Base-by-base conservation (phyloP, 2,113 vertebrate species). In the pig (Sus scrofa) region DNA sequence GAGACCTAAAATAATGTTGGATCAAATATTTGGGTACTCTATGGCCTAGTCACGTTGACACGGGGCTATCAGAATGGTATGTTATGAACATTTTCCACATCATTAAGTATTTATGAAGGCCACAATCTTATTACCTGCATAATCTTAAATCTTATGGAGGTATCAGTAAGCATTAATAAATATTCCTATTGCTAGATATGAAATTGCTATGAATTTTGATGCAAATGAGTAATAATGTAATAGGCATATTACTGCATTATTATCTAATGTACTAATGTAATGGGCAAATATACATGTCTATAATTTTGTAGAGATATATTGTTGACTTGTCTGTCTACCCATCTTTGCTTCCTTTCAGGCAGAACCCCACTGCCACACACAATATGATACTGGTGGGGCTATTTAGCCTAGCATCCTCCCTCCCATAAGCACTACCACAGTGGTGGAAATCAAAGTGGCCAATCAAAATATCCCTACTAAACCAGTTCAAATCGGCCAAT, bases 21-120 rank as follows among this genome's bases (percentile, higher is more conserved):
- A 56, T 73, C 50, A 77, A 88, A 65, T 70, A 91, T 60, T 50
- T 44, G 56, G 56, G 77, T 4, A 74, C 32, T 26, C 30, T 19
- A 9, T 89, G 56, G 44, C 7, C 19, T 0, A 63, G 37, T 88
- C 34, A 75, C 70, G 32, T 34, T 62, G 44, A 68, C 12, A 30
- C 8, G n/a, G n/a, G n/a, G n/a, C 39, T 37, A 86, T 62, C n/a
- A 73, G 7, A 79, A 50, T 54, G 52, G 3, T 44, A 73, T 22
- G 50, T 68, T 1, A 44, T 30, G 70, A 81, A 37, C 20, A 77
- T 81, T 87, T 87, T 3, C 30, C 52, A 37, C 71, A 79, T 79
- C 10, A 81, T 39, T 77, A 87, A 82, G 24, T 85, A 82, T 63
- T 91, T 70, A 78, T 67, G 22, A 95, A 75, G 86, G 39, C n/a